Percentiles rank a stretch among this genome's conserved stretches.
These are phyloP conservation scores for Bos indicus DNA, from an alignment of 2,113 vertebrate species.

Conservation along the genomic window DNA sequence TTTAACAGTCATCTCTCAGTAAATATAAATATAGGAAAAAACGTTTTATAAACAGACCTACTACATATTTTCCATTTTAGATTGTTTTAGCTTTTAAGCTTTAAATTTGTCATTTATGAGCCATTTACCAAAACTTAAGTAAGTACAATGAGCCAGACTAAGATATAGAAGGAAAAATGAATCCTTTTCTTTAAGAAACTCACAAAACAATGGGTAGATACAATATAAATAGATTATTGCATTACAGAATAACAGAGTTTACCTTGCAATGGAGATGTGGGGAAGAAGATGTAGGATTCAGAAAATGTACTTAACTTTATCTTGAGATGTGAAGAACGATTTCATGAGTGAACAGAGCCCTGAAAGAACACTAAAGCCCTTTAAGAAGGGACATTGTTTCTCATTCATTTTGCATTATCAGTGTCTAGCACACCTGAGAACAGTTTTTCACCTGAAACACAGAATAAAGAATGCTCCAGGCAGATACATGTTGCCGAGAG, in stretches of 20 bases:
- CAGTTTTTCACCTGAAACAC: not conserved
- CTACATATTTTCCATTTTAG: not conserved
- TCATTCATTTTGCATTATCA: not conserved
- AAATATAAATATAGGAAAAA: not conserved
- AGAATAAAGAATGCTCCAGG: not conserved
- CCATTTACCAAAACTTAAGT: not conserved
- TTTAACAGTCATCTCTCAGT: not conserved
- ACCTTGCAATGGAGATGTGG: not conserved
- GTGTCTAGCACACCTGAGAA: not conserved
- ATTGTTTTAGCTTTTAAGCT: not conserved
- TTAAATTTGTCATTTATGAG: not conserved
- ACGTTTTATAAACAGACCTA: not conserved
- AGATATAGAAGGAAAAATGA: not conserved
- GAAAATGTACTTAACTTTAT: not conserved
- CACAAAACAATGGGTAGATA: not conserved
- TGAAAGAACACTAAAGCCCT: not conserved
- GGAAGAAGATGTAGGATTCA: not conserved
- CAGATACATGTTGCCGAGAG: not conserved
- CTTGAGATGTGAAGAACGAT: not conserved
- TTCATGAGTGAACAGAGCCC: not conserved
- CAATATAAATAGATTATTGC: not conserved
- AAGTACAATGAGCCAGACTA: not conserved
- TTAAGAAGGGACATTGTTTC: not conserved
- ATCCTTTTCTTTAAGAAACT: not conserved
- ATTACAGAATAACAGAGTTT: not conserved